phyloP scores from a whole-genome alignment of 2,888 invertebrate species.

The Epiblema foenella region DNA sequence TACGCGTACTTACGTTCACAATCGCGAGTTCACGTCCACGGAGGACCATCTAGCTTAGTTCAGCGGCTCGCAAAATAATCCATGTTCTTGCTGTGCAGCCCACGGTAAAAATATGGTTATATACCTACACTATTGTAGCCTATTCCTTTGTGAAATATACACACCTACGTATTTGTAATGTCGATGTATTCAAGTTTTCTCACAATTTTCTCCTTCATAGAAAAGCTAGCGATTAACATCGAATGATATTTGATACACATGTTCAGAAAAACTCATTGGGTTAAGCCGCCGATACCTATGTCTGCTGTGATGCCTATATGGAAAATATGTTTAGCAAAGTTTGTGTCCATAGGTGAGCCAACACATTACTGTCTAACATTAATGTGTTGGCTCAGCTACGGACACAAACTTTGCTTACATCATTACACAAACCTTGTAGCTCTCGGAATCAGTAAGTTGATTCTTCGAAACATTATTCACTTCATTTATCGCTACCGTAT shows the following conservation, averaged over 20 bases:
- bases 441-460: slow-evolving; percentile 17
- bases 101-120: neutral
- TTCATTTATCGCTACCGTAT: slow-evolving; percentile 34
- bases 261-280: too few relatives aligned
- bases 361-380: too few relatives aligned
- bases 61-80: slow-evolving; percentile 15
- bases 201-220: too few relatives aligned
- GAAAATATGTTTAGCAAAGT: neutral
- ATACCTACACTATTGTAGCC: neutral
- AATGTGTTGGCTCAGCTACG: neutral
- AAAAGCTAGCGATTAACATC: too few relatives aligned
- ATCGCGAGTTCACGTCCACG: slow-evolving; percentile 26
- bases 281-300: too few relatives aligned
- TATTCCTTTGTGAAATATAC: neutral
- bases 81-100: neutral
- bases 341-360: too few relatives aligned
- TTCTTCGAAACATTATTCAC: slow-evolving; percentile 31
- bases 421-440: neutral
- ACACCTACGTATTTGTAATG: too few relatives aligned
- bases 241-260: too few relatives aligned
- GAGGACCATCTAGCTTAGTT: slow-evolving; percentile 10
- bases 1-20: slow-evolving; percentile 16
- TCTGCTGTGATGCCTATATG: neutral
- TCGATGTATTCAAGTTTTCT: too few relatives aligned
- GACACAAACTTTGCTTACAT: neutral